phyloP scores from a whole-genome alignment of 1,140 invertebrate species.

The Pachypsylla venusta region DNA sequence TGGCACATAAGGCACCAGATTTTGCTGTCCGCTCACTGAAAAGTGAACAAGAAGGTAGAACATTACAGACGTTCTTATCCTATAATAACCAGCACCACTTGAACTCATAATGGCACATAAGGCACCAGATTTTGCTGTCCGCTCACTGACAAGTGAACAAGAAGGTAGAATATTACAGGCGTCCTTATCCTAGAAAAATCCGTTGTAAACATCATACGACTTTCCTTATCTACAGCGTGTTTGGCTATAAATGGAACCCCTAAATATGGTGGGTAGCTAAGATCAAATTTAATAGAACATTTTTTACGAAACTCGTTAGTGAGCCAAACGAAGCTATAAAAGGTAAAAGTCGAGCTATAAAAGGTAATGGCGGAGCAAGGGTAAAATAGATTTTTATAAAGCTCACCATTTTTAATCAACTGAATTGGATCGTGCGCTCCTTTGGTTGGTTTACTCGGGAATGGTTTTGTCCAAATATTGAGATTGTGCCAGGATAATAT shows the following conservation, averaged over 20 bases:
- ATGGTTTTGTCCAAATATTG: constrained; percentile 3
- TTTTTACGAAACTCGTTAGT: too few relatives aligned
- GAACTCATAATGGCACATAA: neutral
- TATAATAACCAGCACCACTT: neutral
- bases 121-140: constrained; percentile 32
- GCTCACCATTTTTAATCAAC: constrained; percentile 51
- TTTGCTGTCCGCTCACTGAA: constrained; percentile 59
- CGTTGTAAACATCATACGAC: too few relatives aligned
- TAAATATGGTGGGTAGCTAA: too few relatives aligned
- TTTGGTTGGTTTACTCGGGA: neutral
- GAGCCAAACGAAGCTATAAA: too few relatives aligned
- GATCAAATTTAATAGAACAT: too few relatives aligned
- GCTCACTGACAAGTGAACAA: constrained; percentile 42
- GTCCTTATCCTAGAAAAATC: neutral
- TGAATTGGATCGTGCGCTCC: constrained; percentile 20
- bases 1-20: constrained; percentile 67
- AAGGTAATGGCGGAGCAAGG: too few relatives aligned
- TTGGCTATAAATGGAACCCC: too few relatives aligned
- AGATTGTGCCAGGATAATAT: constrained; percentile 9
- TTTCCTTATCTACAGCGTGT: too few relatives aligned
- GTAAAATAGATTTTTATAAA: too few relatives aligned
- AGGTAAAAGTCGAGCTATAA: too few relatives aligned
- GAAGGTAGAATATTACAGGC: neutral
- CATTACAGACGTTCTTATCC: neutral
- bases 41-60: constrained; percentile 6